Evolutionary conservation across 2,888 invertebrate species (phyloP).

Genomic region (Cecidostiba fungosa): DNA sequence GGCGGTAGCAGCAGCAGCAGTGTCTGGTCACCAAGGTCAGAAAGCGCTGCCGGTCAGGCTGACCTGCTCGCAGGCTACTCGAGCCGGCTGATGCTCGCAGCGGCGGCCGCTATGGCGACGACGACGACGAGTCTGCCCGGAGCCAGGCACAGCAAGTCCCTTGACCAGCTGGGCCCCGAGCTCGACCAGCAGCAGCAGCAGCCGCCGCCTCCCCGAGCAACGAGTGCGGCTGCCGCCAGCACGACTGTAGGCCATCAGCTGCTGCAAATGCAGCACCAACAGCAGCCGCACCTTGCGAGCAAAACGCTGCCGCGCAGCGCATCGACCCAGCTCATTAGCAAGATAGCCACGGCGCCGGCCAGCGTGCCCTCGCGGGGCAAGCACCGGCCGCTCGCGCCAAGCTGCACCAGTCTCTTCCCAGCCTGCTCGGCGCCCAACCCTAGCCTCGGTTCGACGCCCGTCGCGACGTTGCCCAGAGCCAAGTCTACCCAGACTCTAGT

Average conservation of each 20-base stretch:
- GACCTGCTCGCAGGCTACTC: slow-evolving; percentile 82
- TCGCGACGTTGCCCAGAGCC: slow-evolving; percentile 77
- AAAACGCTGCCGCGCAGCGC: slow-evolving; percentile 78
- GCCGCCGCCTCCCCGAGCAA: slow-evolving; percentile 66
- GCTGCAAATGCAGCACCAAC: slow-evolving; percentile 70
- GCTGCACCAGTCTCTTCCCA: slow-evolving; percentile 73
- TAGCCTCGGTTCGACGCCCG: slow-evolving; percentile 71
- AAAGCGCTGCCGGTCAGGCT: slow-evolving; percentile 74
- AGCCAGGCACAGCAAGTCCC: slow-evolving; percentile 90
- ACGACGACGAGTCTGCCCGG: slow-evolving; percentile 79
- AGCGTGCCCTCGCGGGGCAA: slow-evolving; percentile 72
- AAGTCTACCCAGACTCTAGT: slow-evolving; percentile 78
- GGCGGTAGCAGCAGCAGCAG: slow-evolving; percentile 78
- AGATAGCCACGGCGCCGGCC: slow-evolving; percentile 73
- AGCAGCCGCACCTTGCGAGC: slow-evolving; percentile 73
- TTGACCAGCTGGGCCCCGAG: slow-evolving; percentile 88
- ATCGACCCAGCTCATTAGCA: slow-evolving; percentile 80
- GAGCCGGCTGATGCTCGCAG: slow-evolving; percentile 45
- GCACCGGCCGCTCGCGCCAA: slow-evolving; percentile 71
- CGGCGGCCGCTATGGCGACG: slow-evolving; percentile 81
- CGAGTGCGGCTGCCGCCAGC: neutral
- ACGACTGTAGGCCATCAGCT: neutral
- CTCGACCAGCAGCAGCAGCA: slow-evolving; percentile 73
- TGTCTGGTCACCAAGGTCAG: slow-evolving; percentile 82
- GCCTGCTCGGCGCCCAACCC: slow-evolving; percentile 79